Evolutionary conservation across 2,888 invertebrate genomes (phyloP).

Genomic region (Pollenia amentaria): DNA sequence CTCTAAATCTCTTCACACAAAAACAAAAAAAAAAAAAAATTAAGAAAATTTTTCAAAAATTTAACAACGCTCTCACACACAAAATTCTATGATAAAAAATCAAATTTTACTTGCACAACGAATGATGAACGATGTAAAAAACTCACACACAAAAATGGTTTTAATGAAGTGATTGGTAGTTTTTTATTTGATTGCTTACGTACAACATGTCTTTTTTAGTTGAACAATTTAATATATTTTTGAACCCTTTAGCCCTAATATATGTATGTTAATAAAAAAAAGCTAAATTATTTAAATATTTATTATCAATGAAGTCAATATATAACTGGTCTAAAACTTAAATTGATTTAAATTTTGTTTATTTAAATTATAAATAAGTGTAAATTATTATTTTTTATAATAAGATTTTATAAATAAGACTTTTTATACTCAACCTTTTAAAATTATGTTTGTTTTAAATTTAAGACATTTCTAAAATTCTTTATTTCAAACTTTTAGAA

Average conservation of each 20-base stretch:
- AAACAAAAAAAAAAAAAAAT: conserved; percentile 45
- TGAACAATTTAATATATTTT: conserved; percentile 34
- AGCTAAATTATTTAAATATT: conserved; percentile 24
- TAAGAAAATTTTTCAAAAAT: conserved; percentile 30
- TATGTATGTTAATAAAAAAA: conserved; percentile 25
- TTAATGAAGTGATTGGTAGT: conserved; percentile 60
- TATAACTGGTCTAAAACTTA: conserved; percentile 41
- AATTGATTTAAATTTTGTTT: conserved; percentile 23
- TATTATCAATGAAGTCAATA: conserved; percentile 35
- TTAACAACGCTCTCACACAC: conserved; percentile 39
- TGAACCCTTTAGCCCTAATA: conserved; percentile 51
- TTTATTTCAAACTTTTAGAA: no score
- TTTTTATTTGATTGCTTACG: conserved; percentile 53
- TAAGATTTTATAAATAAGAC: conserved; percentile 52
- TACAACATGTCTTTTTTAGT: conserved; percentile 17
- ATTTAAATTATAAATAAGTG: conserved; percentile 22
- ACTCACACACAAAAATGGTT: conserved; percentile 59
- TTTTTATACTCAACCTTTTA: conserved; percentile 31
- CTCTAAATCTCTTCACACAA: conserved; percentile 28
- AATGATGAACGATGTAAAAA: conserved; percentile 72
- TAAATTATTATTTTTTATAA: conserved; percentile 37
- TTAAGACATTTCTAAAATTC: neutral
- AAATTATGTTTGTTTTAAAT: conserved; percentile 23
- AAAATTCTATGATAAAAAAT: conserved; percentile 68
- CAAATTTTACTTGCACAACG: conserved; percentile 73